Evolutionary conservation across 2,888 invertebrate species (phyloP), one percentile per base, ranked within the genome.

Genomic region (Imbricaverruca yamaguchii): DNA sequence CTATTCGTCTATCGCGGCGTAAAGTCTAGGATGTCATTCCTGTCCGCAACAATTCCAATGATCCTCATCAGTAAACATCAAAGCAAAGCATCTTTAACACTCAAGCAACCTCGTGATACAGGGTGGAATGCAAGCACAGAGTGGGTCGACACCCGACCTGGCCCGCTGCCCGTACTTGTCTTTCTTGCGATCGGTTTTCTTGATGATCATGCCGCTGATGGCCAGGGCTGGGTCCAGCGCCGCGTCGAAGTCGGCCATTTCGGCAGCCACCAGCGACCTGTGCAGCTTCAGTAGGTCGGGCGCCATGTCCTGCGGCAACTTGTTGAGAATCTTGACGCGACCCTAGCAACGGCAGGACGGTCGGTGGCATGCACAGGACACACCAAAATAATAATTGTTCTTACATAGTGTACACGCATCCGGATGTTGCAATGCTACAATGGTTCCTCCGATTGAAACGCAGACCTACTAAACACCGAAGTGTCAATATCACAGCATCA

Each of bases 141-240:
- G 23, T 25, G 69, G n/a, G 23, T 18, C 39, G 12, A 12, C 39
- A 10, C 39, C 25, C 69, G 10, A 23, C 25, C 10, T 6, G 10
- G 11, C 53, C 53, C 53, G 77, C 77, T 7, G 11, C 15, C 15
- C 81, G 67, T 80, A 84, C 83, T 82, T 80, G 79, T 83, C 83
- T 59, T 83, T 83, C 59, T 84, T 84, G 79, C 83, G 82, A 81
- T 84, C 86, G 55, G 82, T 81, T 79, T 83, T 83, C 82, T 84
- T 83, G 8, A 55, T 23, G 25, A 82, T 13, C 18, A 83, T 80
- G 61, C 82, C 84, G 39, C 81, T 74, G 13, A 80, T 81, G 12
- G 82, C 88, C 84, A 96, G 88, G 80, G 92, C 91, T 0, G 90
- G 87, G 85, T 96, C 96, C 69, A 93, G 89, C n/a, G 91, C 89